These are phyloP conservation scores for Drosophila chauvacae DNA, from an alignment of 1,140 invertebrate genomes.

Conservation along the genomic window DNA sequence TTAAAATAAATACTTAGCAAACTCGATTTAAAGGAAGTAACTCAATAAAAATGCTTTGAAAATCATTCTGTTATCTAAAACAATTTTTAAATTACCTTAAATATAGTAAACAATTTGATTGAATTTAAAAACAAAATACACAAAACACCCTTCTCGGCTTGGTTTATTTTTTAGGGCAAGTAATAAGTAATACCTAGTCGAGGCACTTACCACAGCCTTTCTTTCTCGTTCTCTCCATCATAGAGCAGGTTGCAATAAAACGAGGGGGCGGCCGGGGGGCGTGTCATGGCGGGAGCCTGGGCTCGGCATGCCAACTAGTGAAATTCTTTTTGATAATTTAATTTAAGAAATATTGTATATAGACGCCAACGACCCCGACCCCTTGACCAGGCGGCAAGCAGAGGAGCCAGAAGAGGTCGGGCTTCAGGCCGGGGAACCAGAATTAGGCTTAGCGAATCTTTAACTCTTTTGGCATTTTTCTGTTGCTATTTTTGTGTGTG, in stretches of 20 bases:
- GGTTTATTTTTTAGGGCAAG: neutral
- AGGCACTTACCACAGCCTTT: neutral
- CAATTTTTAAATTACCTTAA: neutral
- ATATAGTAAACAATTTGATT: neutral
- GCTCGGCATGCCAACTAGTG: conserved; percentile 77
- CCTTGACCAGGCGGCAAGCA: conserved; percentile 56
- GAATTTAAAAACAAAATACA: neutral
- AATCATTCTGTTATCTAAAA: too few relatives aligned
- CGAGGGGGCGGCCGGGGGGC: conserved; percentile 24
- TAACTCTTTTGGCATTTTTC: conserved; percentile 12
- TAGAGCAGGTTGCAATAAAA: conserved; percentile 36
- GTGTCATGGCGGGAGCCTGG: conserved; percentile 38
- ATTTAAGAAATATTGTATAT: conserved; percentile 80
- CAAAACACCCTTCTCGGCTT: neutral
- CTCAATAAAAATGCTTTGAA: too few relatives aligned
- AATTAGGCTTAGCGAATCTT: conserved; percentile 56
- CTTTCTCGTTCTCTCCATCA: neutral
- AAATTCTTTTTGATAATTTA: conserved; percentile 83
- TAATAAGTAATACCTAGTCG: neutral
- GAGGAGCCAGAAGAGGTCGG: neutral
- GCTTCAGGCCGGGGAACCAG: conserved; percentile 19
- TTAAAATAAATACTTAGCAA: neutral
- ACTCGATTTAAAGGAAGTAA: too few relatives aligned
- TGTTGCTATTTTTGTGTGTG: conserved; percentile 42
- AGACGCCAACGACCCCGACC: conserved; percentile 65